Evolutionary conservation across 2,113 vertebrate species (phyloP), one percentile per base, ranked within the genome.

Genomic region (Ictidomys tridecemlineatus): DNA sequence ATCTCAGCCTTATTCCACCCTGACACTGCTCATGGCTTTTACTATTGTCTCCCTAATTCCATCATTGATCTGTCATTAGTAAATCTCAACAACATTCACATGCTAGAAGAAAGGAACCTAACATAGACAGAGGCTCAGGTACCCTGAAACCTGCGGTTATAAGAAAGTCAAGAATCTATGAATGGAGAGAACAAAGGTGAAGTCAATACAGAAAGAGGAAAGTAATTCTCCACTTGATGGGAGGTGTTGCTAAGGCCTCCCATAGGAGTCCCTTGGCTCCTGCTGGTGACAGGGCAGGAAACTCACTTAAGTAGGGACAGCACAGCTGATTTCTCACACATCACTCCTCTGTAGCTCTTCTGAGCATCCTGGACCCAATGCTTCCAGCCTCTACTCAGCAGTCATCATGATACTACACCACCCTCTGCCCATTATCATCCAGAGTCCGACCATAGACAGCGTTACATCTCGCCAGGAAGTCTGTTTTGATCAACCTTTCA

Each of bases 391-490:
- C 79, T 63, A 42, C n/a, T 95, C 42, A 53, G 67, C 30, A 45
- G 69, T 88, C 91, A 97, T 92, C 89, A 85, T 3, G n/a, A 26
- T 17, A 63, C 80, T 92, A 85, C 93, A 91, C 95, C 94, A 93
- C 39, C 84, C 39, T 79, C 84, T 89, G 93, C 39, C 72, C 86
- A 78, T 97, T 96, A 78, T 51, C 69, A 80, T 45, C 65, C 56
- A 70, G 67, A 58, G 70, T 73, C 86, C 69, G 79, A 70, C 92
- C 76, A n/a, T 32, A 65, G 93, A 97, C 84, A 88, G 89, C 92
- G 58, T 89, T 85, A 39, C 73, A 88, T 82, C 87, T 67, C 90
- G 93, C 93, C 93, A 92, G 96, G 95, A 98, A 95, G 90, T 92
- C 89, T 92, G 73, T 89, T 96, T 70, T 92, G 92, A 88, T 95